Base-by-base conservation (phyloP, 2,797 vertebrate species). In the Heterohyrax brucei region DNA sequence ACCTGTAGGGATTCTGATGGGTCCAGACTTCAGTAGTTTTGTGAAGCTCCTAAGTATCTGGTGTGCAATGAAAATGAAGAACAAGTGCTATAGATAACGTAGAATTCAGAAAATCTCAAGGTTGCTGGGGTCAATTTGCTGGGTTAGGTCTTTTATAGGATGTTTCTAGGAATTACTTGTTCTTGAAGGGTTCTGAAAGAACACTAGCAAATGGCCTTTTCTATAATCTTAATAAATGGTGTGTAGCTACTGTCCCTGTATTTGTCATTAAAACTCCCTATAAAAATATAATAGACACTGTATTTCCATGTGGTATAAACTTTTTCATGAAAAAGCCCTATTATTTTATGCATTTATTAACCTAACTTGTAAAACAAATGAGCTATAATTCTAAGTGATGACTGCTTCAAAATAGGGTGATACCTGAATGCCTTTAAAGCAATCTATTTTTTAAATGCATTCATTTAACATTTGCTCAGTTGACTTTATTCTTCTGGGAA, bases 401-500 rank as follows among this genome's bases (percentile, higher is more conserved):
- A 89, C 81, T 78, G 59, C 89, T 97, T 95, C 53, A 89, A 87
- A 93, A 78, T 87, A 30, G 39, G 22, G 86, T 77, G 53, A 91
- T 24, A 91, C 48, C 26, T 44, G 64, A 92, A 21, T 73, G 62
- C 79, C 84, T 96, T 95, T 85, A 94, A 90, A 53, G 78, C n/a
- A 59, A 70, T 84, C 28, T 89, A 3, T 81, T 93, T 97, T 81
- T 91, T 89, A 75, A 93, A 91, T 84, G 66, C 3, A 78, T 9
- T 87, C 75, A 79, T 68, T 96, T 92, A 92, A 33, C 87, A 91
- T 96, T 87, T 89, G 87, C 48, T 93, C 44, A 62, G 33, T 89
- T 56, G 50, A 84, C 48, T 96, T 92, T 89, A 91, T 66, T 97
- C 87, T 95, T 70, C 77, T 83, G 93, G 91, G 94, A 93, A 96